A percentile compares a stretch with the other conserved stretches of the same genome.
phyloP scores from a whole-genome alignment of 1,140 invertebrate genomes.

The Liolophura sinensis region DNA sequence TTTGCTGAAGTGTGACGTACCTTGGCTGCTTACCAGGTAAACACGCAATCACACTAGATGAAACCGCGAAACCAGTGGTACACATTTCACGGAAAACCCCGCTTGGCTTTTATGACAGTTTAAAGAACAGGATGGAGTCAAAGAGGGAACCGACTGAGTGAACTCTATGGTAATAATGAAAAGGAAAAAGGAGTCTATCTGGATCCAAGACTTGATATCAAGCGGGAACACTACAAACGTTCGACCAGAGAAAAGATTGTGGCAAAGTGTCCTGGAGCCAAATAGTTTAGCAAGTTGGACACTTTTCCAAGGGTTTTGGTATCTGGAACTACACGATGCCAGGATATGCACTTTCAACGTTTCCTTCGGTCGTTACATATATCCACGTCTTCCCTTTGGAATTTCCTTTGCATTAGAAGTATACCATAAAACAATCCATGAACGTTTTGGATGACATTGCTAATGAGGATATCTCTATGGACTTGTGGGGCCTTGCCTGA shows the following conservation, averaged over 20 bases:
- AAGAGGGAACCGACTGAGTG: background rate
- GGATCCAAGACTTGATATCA: conserved; percentile 26
- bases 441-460: no score
- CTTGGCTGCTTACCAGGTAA: conserved; percentile 21
- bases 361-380: conserved; percentile 13
- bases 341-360: conserved; percentile 32
- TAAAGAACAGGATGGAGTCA: conserved; percentile 22
- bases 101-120: conserved; percentile 33
- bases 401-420: no score
- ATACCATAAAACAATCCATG: no score
- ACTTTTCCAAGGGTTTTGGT: conserved; percentile 58
- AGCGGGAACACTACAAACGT: conserved; percentile 23
- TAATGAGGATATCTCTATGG: no score
- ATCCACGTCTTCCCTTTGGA: background rate
- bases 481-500: no score
- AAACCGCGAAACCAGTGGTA: conserved; percentile 24
- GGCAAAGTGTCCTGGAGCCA: conserved; percentile 46
- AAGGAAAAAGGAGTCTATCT: no score
- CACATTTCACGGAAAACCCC: conserved; percentile 41
- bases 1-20: conserved; percentile 21
- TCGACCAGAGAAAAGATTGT: conserved; percentile 23
- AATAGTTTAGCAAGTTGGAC: conserved; percentile 60
- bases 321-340: conserved; percentile 52
- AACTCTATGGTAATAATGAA: no score
- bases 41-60: conserved; percentile 32